Evolutionary conservation across 2,797 vertebrate species (phyloP).

Genomic region (Thripadectes ignobilis): DNA sequence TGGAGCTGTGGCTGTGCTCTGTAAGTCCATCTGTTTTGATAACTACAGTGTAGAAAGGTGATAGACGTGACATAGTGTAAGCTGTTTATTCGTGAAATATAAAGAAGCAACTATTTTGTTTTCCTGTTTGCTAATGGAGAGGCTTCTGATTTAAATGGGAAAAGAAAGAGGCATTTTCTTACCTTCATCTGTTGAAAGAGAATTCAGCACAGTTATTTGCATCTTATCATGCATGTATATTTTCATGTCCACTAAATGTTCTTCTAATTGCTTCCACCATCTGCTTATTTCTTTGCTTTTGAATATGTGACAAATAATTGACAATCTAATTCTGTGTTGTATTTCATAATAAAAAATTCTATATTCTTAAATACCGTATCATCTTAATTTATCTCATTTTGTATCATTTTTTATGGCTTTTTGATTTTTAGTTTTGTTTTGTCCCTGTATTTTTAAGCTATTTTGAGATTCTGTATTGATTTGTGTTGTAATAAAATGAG

Average conservation of each 20-base stretch:
- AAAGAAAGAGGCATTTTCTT: background rate
- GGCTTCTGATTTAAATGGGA: background rate
- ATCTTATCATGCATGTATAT: background rate
- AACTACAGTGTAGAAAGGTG: background rate
- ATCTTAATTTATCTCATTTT: background rate
- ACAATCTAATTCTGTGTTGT: background rate
- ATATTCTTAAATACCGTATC: background rate
- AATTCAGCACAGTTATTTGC: background rate
- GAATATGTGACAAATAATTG: background rate
- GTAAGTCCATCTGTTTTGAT: slow-evolving; percentile 80
- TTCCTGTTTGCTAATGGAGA: background rate
- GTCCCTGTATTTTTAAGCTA: background rate
- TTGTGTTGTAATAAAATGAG: background rate
- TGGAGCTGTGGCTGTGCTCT: slow-evolving; percentile 94
- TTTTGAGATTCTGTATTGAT: background rate
- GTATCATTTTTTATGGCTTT: background rate
- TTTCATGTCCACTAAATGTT: background rate
- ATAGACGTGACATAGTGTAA: background rate
- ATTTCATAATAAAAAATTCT: background rate
- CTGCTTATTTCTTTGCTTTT: background rate
- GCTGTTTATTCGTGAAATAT: background rate
- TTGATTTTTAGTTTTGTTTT: background rate
- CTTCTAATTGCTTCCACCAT: background rate
- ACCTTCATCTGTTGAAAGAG: background rate
- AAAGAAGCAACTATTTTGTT: background rate